Evolutionary conservation across 1,140 invertebrate species (phyloP).

Genomic region (Ips typographus): DNA sequence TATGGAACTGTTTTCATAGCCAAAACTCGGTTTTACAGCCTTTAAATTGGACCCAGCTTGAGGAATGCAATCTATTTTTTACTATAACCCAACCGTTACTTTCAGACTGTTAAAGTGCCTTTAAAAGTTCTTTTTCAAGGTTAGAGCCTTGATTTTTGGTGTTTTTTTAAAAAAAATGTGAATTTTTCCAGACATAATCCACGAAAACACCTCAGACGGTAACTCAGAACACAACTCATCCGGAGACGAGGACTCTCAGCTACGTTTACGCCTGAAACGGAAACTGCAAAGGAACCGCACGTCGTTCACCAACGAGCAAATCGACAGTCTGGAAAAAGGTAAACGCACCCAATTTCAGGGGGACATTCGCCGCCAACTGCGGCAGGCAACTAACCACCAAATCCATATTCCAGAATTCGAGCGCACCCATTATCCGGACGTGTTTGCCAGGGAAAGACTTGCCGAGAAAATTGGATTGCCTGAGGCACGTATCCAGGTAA

Average conservation of each 20-base stretch:
- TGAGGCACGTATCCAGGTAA: slow-evolving; percentile 96
- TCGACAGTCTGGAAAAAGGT: slow-evolving; percentile 98
- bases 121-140: too few species aligned
- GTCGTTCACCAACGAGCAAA: slow-evolving; percentile 98
- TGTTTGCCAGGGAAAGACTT: slow-evolving; percentile 92
- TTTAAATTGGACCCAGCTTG: too few species aligned
- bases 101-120: too few species aligned
- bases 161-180: slow-evolving; percentile 2
- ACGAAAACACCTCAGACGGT: slow-evolving; percentile 71
- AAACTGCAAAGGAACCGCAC: slow-evolving; percentile 98
- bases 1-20: too few species aligned
- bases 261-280: slow-evolving; percentile 85
- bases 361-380: neutral
- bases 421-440: slow-evolving; percentile 89
- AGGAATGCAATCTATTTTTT: too few species aligned
- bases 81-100: too few species aligned
- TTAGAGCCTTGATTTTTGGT: too few species aligned
- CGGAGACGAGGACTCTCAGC: slow-evolving; percentile 83
- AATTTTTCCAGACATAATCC: slow-evolving; percentile 51
- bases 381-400: slow-evolving; percentile 3
- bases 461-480: slow-evolving; percentile 96
- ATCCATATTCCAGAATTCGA: slow-evolving; percentile 59
- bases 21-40: too few species aligned
- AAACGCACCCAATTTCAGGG: slow-evolving; percentile 22
- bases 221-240: slow-evolving; percentile 77